Percentiles rank a stretch among this genome's conserved stretches.
These are phyloP conservation scores for Entomobrya multifasciata DNA, from an alignment of 2,888 invertebrate genomes.

Conservation along the genomic window DNA sequence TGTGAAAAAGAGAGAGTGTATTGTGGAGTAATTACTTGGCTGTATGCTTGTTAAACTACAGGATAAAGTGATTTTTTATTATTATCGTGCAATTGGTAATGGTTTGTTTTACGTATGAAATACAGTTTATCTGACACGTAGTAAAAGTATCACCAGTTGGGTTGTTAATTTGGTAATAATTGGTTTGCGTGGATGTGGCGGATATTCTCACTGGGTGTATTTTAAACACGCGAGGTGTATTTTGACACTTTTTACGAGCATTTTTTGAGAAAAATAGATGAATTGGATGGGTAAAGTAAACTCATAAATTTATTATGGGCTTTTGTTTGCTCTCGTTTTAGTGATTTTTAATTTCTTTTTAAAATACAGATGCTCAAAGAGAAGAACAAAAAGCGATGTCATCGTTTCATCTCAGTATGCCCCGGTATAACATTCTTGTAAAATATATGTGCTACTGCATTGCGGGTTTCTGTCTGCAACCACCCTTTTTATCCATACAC, in stretches of 20 bases:
- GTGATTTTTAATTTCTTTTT: slow-evolving; percentile 30
- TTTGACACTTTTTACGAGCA: background rate
- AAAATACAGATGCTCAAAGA: too few relatives aligned
- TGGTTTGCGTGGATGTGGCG: background rate
- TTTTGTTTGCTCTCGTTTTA: too few relatives aligned
- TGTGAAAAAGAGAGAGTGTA: too few relatives aligned
- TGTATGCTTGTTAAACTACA: too few relatives aligned
- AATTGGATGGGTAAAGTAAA: background rate
- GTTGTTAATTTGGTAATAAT: too few relatives aligned
- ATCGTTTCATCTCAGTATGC: slow-evolving; percentile 13
- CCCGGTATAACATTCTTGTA: slow-evolving; percentile 2
- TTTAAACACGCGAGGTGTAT: background rate
- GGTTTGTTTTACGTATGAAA: slow-evolving; percentile 10
- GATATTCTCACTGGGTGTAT: too few relatives aligned
- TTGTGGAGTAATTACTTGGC: slow-evolving; percentile 48
- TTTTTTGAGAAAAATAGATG: background rate
- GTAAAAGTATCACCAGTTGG: slow-evolving; percentile 2
- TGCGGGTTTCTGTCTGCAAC: too few relatives aligned
- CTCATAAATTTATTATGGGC: background rate
- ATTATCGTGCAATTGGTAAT: background rate
- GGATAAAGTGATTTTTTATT: background rate
- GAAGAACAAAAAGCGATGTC: too few relatives aligned
- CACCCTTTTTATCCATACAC: too few relatives aligned
- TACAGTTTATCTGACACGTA: background rate
- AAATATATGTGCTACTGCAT: too few relatives aligned